A percentile compares a stretch with the other conserved stretches of the same genome.
These are phyloP conservation scores for Eidolon dupreanum DNA, from an alignment of 2,797 vertebrate genomes.

Conservation along the genomic window DNA sequence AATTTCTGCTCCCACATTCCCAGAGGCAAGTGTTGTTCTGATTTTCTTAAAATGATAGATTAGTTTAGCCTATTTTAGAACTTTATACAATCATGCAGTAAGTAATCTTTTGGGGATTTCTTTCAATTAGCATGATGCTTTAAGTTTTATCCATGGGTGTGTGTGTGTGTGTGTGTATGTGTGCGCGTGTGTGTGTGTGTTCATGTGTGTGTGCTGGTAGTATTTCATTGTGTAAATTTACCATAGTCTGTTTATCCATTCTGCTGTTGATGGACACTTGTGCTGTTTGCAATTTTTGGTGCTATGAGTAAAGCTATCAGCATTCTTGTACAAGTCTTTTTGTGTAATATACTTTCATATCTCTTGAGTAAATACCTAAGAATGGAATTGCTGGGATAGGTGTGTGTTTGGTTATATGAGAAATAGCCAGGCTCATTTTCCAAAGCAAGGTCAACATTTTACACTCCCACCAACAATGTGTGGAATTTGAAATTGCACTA, in stretches of 20 bases:
- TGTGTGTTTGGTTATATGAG: slow-evolving; percentile 46
- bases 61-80: slow-evolving; percentile 7
- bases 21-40: not conserved
- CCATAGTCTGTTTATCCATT: not conserved
- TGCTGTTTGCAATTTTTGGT: not conserved
- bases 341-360: slow-evolving; percentile 7
- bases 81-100: not conserved
- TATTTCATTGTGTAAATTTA: not conserved
- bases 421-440: slow-evolving; percentile 53
- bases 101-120: not conserved
- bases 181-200: too few relatives aligned
- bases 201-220: not conserved
- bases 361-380: not conserved
- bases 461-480: slow-evolving; percentile 7
- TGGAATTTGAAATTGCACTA: slow-evolving; percentile 59
- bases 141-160: not conserved
- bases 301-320: not conserved
- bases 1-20: not conserved
- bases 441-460: slow-evolving; percentile 32
- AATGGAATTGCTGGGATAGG: slow-evolving; percentile 23
- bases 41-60: not conserved
- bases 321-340: not conserved
- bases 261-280: not conserved
- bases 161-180: too few relatives aligned
- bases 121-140: slow-evolving; percentile 10